Evolutionary conservation across 2,888 invertebrate species (phyloP), one percentile per base, ranked within the genome.

Genomic region (Neoitamus cyanurus): DNA sequence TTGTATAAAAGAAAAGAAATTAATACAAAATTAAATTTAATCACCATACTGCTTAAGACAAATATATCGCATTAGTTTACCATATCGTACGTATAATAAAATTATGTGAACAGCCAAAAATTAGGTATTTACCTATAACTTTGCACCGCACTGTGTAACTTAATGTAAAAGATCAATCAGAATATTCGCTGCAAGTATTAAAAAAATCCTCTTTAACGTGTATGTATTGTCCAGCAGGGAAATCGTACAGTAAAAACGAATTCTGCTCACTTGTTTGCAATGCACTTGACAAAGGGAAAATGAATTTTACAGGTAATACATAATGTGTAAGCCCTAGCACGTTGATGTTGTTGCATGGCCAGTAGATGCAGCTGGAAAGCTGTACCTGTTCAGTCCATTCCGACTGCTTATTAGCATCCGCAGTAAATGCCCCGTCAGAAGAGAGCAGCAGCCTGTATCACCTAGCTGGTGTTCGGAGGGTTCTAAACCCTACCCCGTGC

Each of bases 381-480:
- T 70, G 48, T 72, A 83, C 83, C 70, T 83, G 83, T 70, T 42
- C 70, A 83, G 36, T 72, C 72, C 72, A 83, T 30, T 30, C 46
- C 37, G 30, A 31, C 30, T 72, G 28, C 68, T 83, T 83, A 83
- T 83, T 83, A 83, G 83, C 69, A 83, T 83, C 72, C 83, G 83
- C 68, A 70, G 83, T 83, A 31, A 68, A 37, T 69, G 36, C 28
- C 36, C 80, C 20, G 58, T 31, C 37, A 68, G 30, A 25, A 36
- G 28, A 15, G 20, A 37, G 28, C 25, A 34, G 15, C 58, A 15
- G 5, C 11, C 36, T 82, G n/a, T 37, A 48, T 13, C 28, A 42
- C 42, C 42, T 69, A 82, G 68, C 36, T 36, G 20, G 37, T 31
- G 31, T 82, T 82, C 28, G 28, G 69, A 69, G 82, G 68, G 37